A percentile compares a stretch with the other conserved stretches of the same genome.
phyloP scores from a whole-genome alignment of 2,113 vertebrate species.

The Ptychochromis oligacanthus region DNA sequence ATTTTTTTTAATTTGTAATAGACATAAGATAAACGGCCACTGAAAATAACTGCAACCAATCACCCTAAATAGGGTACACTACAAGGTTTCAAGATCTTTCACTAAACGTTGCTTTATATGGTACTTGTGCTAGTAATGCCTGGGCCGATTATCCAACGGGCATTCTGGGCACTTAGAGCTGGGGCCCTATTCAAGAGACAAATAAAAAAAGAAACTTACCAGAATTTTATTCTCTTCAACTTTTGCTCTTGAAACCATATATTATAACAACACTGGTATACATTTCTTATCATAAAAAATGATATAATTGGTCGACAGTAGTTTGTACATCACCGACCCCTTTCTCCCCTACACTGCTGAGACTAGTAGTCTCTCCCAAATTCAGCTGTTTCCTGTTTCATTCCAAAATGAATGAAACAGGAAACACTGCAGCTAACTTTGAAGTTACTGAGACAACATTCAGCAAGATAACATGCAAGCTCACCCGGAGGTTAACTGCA shows the following conservation, averaged over 20 bases:
- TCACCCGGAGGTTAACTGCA: not conserved
- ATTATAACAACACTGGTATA: not conserved
- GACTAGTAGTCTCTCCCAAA: not conserved
- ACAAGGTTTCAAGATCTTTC: too few relatives aligned
- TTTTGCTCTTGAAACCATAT: not conserved
- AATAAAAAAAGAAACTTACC: not conserved
- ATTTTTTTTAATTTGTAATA: too few relatives aligned
- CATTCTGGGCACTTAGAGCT: too few relatives aligned
- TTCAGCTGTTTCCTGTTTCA: too few relatives aligned
- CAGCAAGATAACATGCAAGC: not conserved
- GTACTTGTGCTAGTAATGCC: too few relatives aligned
- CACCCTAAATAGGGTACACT: too few relatives aligned
- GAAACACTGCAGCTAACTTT: not conserved
- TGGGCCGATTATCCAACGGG: too few relatives aligned
- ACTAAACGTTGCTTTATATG: too few relatives aligned
- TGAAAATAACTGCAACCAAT: too few relatives aligned
- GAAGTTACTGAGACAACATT: not conserved
- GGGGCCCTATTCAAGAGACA: too few relatives aligned
- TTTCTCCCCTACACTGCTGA: too few relatives aligned
- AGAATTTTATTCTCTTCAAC: not conserved
- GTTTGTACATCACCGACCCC: not conserved
- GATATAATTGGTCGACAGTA: not conserved
- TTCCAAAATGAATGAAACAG: not conserved
- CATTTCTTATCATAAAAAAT: not conserved
- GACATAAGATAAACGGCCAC: too few relatives aligned